phyloP scores from a whole-genome alignment of 2,888 invertebrate genomes.

The Hirtodrosophila cameraria region DNA sequence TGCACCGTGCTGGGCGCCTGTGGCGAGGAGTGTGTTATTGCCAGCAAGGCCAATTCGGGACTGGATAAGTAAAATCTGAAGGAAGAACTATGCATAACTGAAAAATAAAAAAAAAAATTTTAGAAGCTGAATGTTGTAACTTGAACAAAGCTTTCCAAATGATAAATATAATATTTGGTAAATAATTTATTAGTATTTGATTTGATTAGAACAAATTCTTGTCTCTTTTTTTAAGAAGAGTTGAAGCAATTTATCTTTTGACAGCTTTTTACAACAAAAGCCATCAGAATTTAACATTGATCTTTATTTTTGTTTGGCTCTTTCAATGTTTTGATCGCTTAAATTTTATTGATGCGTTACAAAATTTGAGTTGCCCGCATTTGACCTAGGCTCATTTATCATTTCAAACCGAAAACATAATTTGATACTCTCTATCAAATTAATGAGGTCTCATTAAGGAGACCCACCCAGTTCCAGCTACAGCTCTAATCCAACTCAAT shows the following conservation, averaged over 20 bases:
- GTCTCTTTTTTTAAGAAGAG: not conserved
- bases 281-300: conserved; percentile 23
- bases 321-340: conserved; percentile 33
- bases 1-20: conserved; percentile 97
- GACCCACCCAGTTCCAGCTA: conserved; percentile 36
- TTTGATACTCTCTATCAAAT: conserved; percentile 55
- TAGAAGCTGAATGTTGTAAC: not conserved
- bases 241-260: not conserved
- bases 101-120: not conserved
- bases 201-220: not conserved
- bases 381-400: conserved; percentile 44
- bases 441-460: conserved; percentile 63
- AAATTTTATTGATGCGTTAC: conserved; percentile 5
- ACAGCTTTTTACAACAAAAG: conserved; percentile 1
- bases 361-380: conserved; percentile 41
- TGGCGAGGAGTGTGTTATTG: conserved; percentile 96
- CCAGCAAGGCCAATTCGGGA: conserved; percentile 97
- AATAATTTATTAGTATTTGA: too few relatives aligned
- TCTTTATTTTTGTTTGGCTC: conserved; percentile 16
- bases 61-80: conserved; percentile 90
- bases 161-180: too few relatives aligned
- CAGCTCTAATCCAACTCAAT: conserved; percentile 10
- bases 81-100: not conserved
- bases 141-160: too few relatives aligned
- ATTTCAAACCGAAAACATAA: conserved; percentile 27